Percentiles rank a stretch among this genome's conserved stretches.
Evolutionary conservation across 1,140 invertebrate genomes (phyloP).

Genomic region (Apis florea): DNA sequence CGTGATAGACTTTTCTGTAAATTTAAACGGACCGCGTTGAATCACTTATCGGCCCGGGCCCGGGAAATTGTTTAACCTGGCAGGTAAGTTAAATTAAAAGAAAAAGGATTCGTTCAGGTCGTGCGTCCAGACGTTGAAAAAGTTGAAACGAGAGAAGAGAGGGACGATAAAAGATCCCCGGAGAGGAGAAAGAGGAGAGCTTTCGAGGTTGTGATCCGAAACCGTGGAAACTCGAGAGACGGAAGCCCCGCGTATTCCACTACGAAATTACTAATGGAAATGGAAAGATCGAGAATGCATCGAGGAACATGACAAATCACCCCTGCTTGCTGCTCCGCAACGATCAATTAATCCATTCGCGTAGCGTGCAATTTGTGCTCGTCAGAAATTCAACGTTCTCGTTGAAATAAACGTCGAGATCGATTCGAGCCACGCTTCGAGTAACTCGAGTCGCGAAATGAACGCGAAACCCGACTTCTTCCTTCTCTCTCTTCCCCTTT

Average conservation of each 20-base stretch:
- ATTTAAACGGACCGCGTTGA: slow-evolving; percentile 37
- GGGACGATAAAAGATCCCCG: neutral
- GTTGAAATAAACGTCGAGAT: slow-evolving; percentile 33
- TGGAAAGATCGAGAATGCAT: slow-evolving; percentile 27
- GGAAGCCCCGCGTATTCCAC: slow-evolving; percentile 1
- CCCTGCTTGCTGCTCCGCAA: neutral
- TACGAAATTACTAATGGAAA: slow-evolving; percentile 26
- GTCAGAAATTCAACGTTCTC: slow-evolving; percentile 16
- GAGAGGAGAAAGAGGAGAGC: too few relatives aligned
- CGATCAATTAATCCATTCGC: slow-evolving; percentile 41
- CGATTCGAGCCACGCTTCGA: slow-evolving; percentile 1
- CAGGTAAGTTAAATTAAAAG: slow-evolving; percentile 27
- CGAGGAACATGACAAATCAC: slow-evolving; percentile 44
- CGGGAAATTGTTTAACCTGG: slow-evolving; percentile 27
- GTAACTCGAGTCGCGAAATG: neutral
- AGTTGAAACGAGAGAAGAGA: too few relatives aligned
- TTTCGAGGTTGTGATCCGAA: neutral
- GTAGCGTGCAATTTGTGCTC: slow-evolving; percentile 38
- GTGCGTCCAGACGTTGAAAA: neutral
- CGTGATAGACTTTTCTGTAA: slow-evolving; percentile 42
- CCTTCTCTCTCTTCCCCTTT: neutral
- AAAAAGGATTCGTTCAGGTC: neutral
- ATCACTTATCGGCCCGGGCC: slow-evolving; percentile 19
- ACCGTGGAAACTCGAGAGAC: neutral
- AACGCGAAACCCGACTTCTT: neutral